Percentiles rank a stretch among this genome's conserved stretches.
These are phyloP conservation scores for Protosalanx chinensis DNA, from an alignment of 2,797 vertebrate genomes.

Conservation along the genomic window DNA sequence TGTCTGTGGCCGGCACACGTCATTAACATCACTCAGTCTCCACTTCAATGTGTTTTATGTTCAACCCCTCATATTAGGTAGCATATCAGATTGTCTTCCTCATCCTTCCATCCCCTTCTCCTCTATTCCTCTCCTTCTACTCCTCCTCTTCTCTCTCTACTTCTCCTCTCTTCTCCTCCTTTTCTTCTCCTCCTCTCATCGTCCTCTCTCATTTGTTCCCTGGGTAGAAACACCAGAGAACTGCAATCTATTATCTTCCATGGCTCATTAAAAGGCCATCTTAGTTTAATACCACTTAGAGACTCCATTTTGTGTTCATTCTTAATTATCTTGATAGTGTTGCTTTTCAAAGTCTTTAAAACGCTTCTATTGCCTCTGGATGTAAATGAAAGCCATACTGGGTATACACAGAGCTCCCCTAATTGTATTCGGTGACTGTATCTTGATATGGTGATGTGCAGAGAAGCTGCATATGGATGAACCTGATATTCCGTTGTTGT, in stretches of 20 bases:
- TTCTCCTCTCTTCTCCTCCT: neutral
- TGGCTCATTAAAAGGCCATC: neutral
- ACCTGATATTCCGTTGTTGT: slow-evolving; percentile 33
- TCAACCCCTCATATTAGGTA: slow-evolving; percentile 59
- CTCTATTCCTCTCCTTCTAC: neutral
- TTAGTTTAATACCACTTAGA: neutral
- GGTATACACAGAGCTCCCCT: neutral
- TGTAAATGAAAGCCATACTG: neutral
- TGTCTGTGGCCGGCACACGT: neutral
- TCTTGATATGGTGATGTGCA: slow-evolving; percentile 44
- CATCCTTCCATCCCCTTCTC: neutral
- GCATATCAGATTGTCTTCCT: slow-evolving; percentile 16
- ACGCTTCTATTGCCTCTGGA: neutral
- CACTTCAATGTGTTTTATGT: slow-evolving; percentile 60
- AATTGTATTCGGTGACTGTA: slow-evolving; percentile 33
- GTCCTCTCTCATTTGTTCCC: too few relatives aligned
- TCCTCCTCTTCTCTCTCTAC: slow-evolving; percentile 20
- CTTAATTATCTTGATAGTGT: too few relatives aligned
- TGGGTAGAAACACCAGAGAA: too few relatives aligned
- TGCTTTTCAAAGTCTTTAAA: neutral
- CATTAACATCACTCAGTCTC: slow-evolving; percentile 28
- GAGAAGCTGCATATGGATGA: slow-evolving; percentile 47
- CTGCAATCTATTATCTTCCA: too few relatives aligned
- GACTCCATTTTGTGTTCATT: neutral
- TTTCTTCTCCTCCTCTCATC: neutral